Evolutionary conservation across 2,888 invertebrate species (phyloP).

Genomic region (Ochropleura leucogaster): DNA sequence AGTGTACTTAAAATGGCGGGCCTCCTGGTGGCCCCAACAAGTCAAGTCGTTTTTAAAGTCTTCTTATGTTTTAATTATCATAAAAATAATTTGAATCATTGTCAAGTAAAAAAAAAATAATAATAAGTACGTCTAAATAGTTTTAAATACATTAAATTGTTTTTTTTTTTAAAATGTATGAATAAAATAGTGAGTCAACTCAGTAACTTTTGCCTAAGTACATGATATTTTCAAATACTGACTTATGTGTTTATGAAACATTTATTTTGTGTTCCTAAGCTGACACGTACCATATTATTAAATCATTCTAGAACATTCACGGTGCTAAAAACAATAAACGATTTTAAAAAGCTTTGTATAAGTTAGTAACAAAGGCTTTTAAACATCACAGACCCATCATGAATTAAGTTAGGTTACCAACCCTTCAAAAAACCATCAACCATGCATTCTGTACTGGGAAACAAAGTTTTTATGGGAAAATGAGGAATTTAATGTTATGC

Average conservation of each 20-base stretch:
- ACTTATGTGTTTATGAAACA: slow-evolving; percentile 43
- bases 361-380: not conserved
- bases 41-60: slow-evolving; percentile 1
- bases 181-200: slow-evolving; percentile 13
- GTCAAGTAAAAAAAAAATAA: no score
- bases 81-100: no score
- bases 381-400: not conserved
- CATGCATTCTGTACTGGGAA: no score
- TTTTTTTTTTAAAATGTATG: not conserved
- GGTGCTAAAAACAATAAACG: slow-evolving; percentile 13
- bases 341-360: slow-evolving; percentile 1
- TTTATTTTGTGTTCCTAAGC: slow-evolving; percentile 33
- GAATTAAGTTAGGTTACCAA: not conserved
- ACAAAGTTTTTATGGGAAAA: no score
- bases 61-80: not conserved
- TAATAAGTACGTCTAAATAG: not conserved
- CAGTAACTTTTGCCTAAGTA: slow-evolving; percentile 16
- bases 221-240: slow-evolving; percentile 36
- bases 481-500: no score
- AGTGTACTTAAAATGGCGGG: slow-evolving; percentile 17
- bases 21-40: slow-evolving; percentile 20
- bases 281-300: slow-evolving; percentile 14
- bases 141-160: not conserved
- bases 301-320: slow-evolving; percentile 34
- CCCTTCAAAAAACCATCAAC: no score